A percentile compares a stretch with the other conserved stretches of the same genome.
Evolutionary conservation across 2,797 vertebrate species (phyloP).

Genomic region (Tapera naevia): DNA sequence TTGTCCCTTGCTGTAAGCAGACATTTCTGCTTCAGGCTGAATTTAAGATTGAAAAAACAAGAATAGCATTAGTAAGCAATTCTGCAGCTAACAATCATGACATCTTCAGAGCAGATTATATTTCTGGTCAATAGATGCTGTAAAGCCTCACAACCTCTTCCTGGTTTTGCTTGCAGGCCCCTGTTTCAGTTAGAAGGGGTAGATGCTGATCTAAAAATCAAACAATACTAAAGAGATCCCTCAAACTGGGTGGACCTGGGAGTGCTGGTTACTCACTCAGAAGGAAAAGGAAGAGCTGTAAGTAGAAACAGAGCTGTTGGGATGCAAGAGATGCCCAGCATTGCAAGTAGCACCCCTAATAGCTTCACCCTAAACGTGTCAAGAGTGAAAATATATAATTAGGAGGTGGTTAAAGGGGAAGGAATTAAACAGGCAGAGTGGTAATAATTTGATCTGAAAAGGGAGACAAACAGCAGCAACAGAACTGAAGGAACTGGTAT

Average conservation of each 20-base stretch:
- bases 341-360: not conserved
- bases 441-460: not conserved
- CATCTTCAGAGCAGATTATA: not conserved
- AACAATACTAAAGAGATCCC: not conserved
- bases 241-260: not conserved
- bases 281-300: not conserved
- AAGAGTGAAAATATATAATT: not conserved
- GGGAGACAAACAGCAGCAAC: not conserved
- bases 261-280: not conserved
- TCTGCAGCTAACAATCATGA: not conserved
- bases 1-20: not conserved
- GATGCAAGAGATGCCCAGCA: not conserved
- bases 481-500: not conserved
- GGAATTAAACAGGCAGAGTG: not conserved
- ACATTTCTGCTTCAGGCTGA: not conserved
- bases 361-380: not conserved
- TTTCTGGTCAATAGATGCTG: not conserved
- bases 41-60: not conserved
- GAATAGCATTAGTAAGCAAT: not conserved
- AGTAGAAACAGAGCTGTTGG: not conserved
- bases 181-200: not conserved
- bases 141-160: not conserved
- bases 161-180: not conserved
- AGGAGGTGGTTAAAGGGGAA: not conserved
- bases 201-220: not conserved